Conservation (phyloP, 2,113 vertebrate genomes). For the Tinamus guttatus region DNA sequence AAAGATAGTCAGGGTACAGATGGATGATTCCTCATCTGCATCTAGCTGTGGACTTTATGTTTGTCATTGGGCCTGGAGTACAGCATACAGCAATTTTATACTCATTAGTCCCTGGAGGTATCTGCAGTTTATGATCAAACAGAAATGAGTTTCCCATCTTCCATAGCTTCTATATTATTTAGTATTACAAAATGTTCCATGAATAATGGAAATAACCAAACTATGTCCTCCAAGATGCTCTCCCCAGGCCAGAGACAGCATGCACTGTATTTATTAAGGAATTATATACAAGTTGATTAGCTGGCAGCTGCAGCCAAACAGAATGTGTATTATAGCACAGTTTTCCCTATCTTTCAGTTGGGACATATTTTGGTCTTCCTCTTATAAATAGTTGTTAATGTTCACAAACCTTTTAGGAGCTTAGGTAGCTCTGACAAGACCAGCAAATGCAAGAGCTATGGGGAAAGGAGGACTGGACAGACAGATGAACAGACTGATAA, state of each 20-base stretch:
- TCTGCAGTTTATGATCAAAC: conserved; percentile 19
- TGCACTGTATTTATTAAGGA: neutral
- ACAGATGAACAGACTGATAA: neutral
- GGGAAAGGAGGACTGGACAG: neutral
- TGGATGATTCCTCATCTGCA: neutral
- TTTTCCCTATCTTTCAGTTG: neutral
- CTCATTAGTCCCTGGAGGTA: conserved; percentile 26
- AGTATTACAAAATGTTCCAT: conserved; percentile 56
- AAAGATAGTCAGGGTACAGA: neutral
- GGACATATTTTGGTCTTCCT: neutral
- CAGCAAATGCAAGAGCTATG: neutral
- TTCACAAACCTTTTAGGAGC: neutral
- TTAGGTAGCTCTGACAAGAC: neutral
- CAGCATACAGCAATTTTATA: neutral
- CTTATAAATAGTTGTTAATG: neutral
- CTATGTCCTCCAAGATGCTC: conserved; percentile 3
- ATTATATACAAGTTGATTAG: neutral
- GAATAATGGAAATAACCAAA: conserved; percentile 61
- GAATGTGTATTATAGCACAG: neutral
- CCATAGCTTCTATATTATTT: conserved; percentile 39
- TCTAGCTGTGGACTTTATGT: conserved; percentile 10
- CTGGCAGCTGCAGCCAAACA: neutral
- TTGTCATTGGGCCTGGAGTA: neutral
- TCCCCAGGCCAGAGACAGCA: conserved; percentile 17
- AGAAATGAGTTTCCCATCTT: conserved; percentile 41